A percentile compares a stretch with the other conserved stretches of the same genome.
Evolutionary conservation across 2,113 vertebrate species (phyloP).

Genomic region (Ptyas mucosa): DNA sequence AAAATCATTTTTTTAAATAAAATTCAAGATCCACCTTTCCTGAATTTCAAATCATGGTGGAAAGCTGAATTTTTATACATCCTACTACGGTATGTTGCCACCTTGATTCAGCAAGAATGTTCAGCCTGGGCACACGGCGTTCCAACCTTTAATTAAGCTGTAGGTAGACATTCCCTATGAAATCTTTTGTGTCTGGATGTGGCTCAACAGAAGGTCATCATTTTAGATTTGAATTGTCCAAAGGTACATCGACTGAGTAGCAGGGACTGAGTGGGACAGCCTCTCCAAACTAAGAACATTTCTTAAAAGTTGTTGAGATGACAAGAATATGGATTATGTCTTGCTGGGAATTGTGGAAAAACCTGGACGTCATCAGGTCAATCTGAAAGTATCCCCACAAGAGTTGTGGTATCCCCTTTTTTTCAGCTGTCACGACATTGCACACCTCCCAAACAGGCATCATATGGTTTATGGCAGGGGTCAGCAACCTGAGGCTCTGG

Average conservation of each 20-base stretch:
- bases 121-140: neutral
- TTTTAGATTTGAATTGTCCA: neutral
- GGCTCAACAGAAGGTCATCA: neutral
- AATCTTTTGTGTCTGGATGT: neutral
- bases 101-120: neutral
- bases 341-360: neutral
- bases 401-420: neutral
- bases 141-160: neutral
- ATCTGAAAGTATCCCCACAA: neutral
- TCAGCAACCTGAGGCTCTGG: no score
- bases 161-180: neutral
- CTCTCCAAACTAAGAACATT: neutral
- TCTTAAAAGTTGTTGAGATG: neutral
- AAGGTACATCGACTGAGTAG: neutral
- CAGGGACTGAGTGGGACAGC: neutral
- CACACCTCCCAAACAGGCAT: neutral
- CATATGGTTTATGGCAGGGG: neutral
- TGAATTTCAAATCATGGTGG: conserved; percentile 32
- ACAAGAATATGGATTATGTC: neutral
- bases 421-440: neutral
- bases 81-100: neutral
- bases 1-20: neutral
- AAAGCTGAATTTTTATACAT: accelerated
- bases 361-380: neutral
- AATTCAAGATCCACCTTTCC: conserved; percentile 28